Conservation (phyloP, 2,113 vertebrate genomes). For the Chionomys nivalis region DNA sequence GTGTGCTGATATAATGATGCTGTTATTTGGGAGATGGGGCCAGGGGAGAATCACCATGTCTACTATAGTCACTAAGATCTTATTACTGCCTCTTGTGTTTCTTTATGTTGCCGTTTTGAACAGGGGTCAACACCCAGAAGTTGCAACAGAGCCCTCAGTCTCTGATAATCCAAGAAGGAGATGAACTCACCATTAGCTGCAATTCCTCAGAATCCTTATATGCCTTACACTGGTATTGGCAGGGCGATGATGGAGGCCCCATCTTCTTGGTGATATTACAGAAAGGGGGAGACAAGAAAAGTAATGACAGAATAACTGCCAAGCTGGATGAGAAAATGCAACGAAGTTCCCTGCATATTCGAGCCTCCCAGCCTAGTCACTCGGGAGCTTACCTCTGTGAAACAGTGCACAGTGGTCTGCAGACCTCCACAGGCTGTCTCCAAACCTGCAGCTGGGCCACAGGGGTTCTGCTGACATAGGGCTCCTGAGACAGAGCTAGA, state of each 20-base stretch:
- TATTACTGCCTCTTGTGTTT: neutral
- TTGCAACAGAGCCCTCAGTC: conserved; percentile 1
- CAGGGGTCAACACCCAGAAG: conserved; percentile 28
- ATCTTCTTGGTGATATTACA: neutral
- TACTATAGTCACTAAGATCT: neutral
- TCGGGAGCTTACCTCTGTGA: conserved; percentile 44
- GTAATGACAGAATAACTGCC: neutral
- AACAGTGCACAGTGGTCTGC: neutral
- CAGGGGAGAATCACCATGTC: neutral
- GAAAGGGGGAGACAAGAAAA: neutral
- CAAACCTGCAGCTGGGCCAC: neutral
- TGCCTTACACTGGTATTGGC: conserved; percentile 38
- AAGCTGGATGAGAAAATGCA: conserved; percentile 30
- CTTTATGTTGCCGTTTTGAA: neutral
- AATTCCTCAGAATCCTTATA: neutral
- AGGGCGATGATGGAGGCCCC: neutral
- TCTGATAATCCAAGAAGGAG: conserved; percentile 2
- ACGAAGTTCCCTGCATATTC: neutral
- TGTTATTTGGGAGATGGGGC: neutral
- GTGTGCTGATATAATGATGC: neutral
- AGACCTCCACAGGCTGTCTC: neutral
- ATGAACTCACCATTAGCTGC: conserved; percentile 34
- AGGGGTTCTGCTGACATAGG: neutral
- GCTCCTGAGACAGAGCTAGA: neutral
- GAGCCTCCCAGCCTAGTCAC: neutral